Conservation (phyloP, 2,797 vertebrate species). For the Adrianichthys oophorus region DNA sequence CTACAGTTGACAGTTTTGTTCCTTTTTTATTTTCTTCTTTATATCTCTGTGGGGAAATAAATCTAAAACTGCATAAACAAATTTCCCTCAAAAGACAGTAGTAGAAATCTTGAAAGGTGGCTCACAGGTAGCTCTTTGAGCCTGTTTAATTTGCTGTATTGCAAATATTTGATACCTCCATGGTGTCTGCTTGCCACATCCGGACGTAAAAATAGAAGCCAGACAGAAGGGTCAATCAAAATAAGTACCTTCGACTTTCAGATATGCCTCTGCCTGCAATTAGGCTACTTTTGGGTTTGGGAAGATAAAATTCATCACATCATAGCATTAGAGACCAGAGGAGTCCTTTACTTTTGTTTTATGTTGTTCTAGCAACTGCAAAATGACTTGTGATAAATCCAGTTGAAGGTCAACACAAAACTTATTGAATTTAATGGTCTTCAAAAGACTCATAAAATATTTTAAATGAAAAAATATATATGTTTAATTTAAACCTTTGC, state of each 20-base stretch:
- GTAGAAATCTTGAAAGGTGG: constrained; percentile 58
- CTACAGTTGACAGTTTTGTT: constrained; percentile 25
- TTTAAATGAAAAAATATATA: constrained; percentile 4
- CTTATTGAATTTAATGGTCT: constrained; percentile 8
- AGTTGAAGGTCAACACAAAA: background rate
- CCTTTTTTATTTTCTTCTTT: constrained; percentile 33
- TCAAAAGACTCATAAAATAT: background rate
- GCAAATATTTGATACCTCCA: constrained; percentile 78
- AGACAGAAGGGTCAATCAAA: constrained; percentile 77
- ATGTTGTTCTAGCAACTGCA: no score
- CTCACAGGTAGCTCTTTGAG: constrained; percentile 73
- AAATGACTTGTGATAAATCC: constrained; percentile 1
- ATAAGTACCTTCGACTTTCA: constrained; percentile 72
- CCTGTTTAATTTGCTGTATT: constrained; percentile 74
- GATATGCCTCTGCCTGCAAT: constrained; percentile 49
- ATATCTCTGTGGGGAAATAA: constrained; percentile 13
- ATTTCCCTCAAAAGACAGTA: constrained; percentile 50
- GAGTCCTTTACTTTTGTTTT: background rate
- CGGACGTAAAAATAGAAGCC: constrained; percentile 80
- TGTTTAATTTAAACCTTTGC: constrained; percentile 20
- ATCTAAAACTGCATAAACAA: constrained; percentile 35
- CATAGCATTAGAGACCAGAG: constrained; percentile 1
- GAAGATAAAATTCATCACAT: constrained; percentile 8
- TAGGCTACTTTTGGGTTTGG: constrained; percentile 40
- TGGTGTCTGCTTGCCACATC: constrained; percentile 79